These are phyloP conservation scores for Ctenodactylus gundi DNA, from an alignment of 2,113 vertebrate species.

Conservation along the genomic window DNA sequence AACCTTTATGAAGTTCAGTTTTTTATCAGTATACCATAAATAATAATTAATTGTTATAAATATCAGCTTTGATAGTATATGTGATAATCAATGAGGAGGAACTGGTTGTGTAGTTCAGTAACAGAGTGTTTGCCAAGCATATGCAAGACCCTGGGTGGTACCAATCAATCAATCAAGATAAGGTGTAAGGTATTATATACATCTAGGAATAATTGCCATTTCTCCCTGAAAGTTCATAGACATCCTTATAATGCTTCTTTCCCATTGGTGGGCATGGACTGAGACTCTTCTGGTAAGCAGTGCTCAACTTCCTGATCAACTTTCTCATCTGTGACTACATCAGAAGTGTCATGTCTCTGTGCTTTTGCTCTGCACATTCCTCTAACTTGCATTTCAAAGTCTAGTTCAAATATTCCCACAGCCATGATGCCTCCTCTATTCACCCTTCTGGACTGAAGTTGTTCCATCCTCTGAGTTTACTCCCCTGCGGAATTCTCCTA, in stretches of 20 bases:
- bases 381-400: background rate
- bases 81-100: background rate
- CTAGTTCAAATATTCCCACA: background rate
- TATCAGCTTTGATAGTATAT: background rate
- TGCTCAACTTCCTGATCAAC: background rate
- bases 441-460: background rate
- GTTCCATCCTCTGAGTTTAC: background rate
- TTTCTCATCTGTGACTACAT: background rate
- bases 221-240: background rate
- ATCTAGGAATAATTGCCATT: background rate
- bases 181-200: background rate
- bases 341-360: background rate
- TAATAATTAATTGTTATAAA: conserved; percentile 20
- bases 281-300: background rate
- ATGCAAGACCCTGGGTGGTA: background rate
- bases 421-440: background rate
- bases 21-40: conserved; percentile 4
- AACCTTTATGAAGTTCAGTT: conserved; percentile 53
- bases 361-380: background rate
- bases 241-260: background rate
- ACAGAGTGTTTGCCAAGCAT: background rate
- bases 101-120: background rate
- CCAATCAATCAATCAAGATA: no score
- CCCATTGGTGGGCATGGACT: background rate
- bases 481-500: background rate